A percentile compares a stretch with the other conserved stretches of the same genome.
These are phyloP conservation scores for Cydia fagiglandana DNA, from an alignment of 1,140 invertebrate species.

Conservation along the genomic window DNA sequence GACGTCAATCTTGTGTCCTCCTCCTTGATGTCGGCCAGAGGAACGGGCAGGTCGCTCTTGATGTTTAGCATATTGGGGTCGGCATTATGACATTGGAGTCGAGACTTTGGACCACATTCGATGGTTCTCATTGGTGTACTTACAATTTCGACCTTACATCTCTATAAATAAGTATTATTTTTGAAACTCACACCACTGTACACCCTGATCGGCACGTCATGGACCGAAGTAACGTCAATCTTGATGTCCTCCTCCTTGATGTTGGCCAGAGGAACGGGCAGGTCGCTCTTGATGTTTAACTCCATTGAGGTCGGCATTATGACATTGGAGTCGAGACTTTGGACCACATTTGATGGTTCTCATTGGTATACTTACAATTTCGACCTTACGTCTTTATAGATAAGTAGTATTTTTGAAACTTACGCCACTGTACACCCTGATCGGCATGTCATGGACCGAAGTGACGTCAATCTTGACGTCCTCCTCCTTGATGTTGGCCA, in stretches of 20 bases:
- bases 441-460: slow-evolving; percentile 51
- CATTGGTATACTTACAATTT: not conserved
- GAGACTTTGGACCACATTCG: slow-evolving; percentile 26
- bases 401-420: slow-evolving; percentile 38
- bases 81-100: slow-evolving; percentile 27
- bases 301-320: slow-evolving; percentile 33
- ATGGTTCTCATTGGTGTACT: slow-evolving; percentile 13
- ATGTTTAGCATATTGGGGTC: slow-evolving; percentile 31
- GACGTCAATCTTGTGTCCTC: slow-evolving; percentile 67
- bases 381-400: not conserved
- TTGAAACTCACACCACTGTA: slow-evolving; percentile 51
- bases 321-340: slow-evolving; percentile 26
- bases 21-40: slow-evolving; percentile 56
- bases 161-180: slow-evolving; percentile 23
- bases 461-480: slow-evolving; percentile 56
- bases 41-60: slow-evolving; percentile 53
- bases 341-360: not conserved
- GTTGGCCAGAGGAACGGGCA: slow-evolving; percentile 55
- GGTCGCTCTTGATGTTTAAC: slow-evolving; percentile 35
- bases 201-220: slow-evolving; percentile 52
- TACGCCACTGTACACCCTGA: slow-evolving; percentile 52
- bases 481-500: slow-evolving; percentile 47
- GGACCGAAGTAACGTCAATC: slow-evolving; percentile 57
- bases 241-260: slow-evolving; percentile 70
- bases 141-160: not conserved